Evolutionary conservation across 2,113 vertebrate genomes (phyloP), one percentile per base, ranked within the genome.

Genomic region (Clarias batrachus): DNA sequence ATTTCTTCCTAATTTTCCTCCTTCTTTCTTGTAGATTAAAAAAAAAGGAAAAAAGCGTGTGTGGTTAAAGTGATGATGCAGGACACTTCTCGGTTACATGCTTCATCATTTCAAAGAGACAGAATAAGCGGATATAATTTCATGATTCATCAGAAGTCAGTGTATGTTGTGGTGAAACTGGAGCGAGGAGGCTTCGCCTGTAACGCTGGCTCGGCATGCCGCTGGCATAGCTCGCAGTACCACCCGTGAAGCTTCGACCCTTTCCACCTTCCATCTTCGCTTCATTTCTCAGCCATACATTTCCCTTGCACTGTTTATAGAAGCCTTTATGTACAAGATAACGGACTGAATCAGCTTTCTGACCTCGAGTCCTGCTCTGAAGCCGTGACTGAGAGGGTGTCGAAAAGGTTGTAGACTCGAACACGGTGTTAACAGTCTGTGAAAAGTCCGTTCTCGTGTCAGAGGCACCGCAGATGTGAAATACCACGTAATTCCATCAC

Each of bases 401-500:
- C 60, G 57, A 81, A 81, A 73, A 27, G 65, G 82, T 62, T 30
- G 70, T 21, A 37, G 63, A 59, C 83, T 85, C 37, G 83, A 79
- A 85, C 62, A 25, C 63, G 66, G 74, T 87, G 82, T 83, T 79
- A 83, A 81, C 73, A 70, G 68, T 84, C 83, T 80, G 78, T 16
- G 48, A 89, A 78, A 82, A 6, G 86, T 88, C 59, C 60, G 41
- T 84, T 76, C 81, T 59, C 11, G 6, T 88, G 80, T 59, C 41
- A 27, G 83, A 83, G 83, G 56, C 0, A 13, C 52, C 56, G 80
- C 76, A 87, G 76, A 73, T 80, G 90, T 83, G 83, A 91, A 90
- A 89, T 91, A 87, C 91, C 91, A 91, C 88, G 85, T 78, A 85
- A 81, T 63, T 84, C 82, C 91, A 82, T 85, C 90, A 84, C 63